These are phyloP conservation scores for Synergus itoensis DNA, from an alignment of 2,888 invertebrate genomes.

Conservation along the genomic window DNA sequence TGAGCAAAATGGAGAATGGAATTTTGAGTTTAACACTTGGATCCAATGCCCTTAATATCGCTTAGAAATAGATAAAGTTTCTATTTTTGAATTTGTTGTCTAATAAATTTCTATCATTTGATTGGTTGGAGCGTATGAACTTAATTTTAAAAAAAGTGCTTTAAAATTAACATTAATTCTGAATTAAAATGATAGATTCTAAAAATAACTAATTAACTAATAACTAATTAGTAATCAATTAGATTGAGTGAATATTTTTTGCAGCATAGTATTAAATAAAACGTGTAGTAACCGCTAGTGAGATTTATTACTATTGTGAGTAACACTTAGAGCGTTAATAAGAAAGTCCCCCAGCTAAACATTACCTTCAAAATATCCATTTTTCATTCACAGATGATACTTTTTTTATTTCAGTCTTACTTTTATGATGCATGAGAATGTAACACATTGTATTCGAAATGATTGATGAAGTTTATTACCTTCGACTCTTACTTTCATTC, in stretches of 20 bases:
- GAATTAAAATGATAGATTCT: not conserved
- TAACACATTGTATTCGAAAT: not conserved
- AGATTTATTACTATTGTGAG: not conserved
- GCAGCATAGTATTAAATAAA: not conserved
- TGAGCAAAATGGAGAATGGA: too few relatives aligned
- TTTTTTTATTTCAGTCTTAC: not conserved
- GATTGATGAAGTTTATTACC: not conserved
- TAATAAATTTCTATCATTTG: not conserved
- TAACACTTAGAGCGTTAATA: not conserved
- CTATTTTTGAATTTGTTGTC: not conserved
- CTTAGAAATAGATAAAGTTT: not conserved
- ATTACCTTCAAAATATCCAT: constrained; percentile 9
- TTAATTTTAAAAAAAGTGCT: too few relatives aligned
- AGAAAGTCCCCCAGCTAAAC: not conserved
- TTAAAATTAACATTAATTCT: too few relatives aligned
- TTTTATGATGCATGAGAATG: not conserved
- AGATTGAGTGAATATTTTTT: not conserved
- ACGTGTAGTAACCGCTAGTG: not conserved
- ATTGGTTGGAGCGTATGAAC: too few relatives aligned
- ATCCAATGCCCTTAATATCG: too few relatives aligned
- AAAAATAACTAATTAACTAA: not conserved
- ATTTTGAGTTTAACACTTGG: too few relatives aligned
- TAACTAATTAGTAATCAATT: not conserved
- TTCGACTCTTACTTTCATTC: not conserved
- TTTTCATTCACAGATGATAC: not conserved